Evolutionary conservation across 2,113 vertebrate species (phyloP).

Genomic region (Brachypteracias leptosomus): DNA sequence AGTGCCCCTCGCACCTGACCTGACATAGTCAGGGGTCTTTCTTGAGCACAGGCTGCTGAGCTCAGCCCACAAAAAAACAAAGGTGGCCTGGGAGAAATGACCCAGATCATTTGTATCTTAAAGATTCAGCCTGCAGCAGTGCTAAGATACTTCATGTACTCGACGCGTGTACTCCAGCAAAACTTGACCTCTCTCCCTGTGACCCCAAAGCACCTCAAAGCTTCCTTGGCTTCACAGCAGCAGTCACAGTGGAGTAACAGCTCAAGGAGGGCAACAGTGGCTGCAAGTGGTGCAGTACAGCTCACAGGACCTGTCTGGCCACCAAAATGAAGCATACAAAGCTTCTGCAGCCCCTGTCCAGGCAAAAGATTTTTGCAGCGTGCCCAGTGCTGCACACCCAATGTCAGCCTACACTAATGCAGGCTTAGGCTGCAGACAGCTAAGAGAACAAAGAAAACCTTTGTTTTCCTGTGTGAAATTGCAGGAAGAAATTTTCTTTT

Average conservation of each 20-base stretch:
- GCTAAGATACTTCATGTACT: not conserved
- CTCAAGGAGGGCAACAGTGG: not conserved
- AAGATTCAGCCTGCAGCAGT: not conserved
- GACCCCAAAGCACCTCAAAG: not conserved
- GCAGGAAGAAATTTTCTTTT: not conserved
- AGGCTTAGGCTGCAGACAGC: not conserved
- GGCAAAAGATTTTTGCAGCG: not conserved
- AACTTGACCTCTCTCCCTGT: not conserved
- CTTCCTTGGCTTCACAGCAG: not conserved
- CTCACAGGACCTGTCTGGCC: not conserved
- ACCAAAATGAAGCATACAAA: not conserved
- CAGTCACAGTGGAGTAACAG: not conserved
- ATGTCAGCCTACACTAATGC: rapidly evolving
- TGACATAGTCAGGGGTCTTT: not conserved
- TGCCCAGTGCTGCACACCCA: too few relatives aligned
- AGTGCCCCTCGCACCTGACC: not conserved
- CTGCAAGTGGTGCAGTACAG: not conserved
- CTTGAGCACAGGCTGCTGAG: not conserved
- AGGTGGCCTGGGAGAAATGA: not conserved
- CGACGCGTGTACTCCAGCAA: rapidly evolving
- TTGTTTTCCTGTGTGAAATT: not conserved
- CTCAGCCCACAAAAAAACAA: not conserved
- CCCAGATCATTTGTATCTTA: not conserved
- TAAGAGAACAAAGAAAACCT: not conserved
- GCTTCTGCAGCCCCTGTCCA: not conserved